phyloP scores from a whole-genome alignment of 2,113 vertebrate species.

The Erythrolamprus reginae region DNA sequence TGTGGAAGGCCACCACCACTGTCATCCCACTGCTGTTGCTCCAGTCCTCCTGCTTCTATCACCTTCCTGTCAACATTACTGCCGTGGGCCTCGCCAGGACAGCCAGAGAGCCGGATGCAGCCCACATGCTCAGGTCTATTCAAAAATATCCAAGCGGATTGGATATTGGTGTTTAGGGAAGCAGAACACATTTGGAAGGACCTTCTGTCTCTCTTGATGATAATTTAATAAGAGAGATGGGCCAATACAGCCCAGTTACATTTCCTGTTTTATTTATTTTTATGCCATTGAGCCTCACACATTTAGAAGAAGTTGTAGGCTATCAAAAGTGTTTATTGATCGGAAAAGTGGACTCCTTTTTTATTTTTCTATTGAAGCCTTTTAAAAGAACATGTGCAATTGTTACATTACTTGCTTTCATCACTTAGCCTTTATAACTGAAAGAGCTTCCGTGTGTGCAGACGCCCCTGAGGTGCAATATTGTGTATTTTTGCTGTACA shows the following conservation, averaged over 20 bases:
- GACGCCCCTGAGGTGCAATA: not conserved
- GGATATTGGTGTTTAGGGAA: conserved; percentile 25
- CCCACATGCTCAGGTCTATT: too few species aligned
- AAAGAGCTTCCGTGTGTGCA: not conserved
- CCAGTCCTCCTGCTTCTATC: not conserved
- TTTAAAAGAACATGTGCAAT: not conserved
- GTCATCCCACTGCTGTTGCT: not conserved
- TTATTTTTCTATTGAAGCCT: not conserved
- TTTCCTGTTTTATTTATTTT: conserved; percentile 42
- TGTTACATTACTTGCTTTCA: not conserved
- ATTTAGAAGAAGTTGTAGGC: conserved; percentile 25
- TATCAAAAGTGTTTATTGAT: conserved; percentile 28
- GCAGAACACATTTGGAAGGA: conserved; percentile 63
- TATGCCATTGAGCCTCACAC: conserved; percentile 38
- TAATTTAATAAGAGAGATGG: conserved; percentile 62
- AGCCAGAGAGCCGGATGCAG: not conserved
- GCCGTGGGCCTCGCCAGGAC: not conserved
- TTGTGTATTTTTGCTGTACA: not conserved
- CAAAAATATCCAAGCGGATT: not conserved
- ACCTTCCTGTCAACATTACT: not conserved
- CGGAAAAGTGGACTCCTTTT: not conserved
- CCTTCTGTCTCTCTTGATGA: conserved; percentile 60
- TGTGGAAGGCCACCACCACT: not conserved
- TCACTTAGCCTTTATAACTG: not conserved
- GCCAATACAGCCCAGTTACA: conserved; percentile 44